Percentiles rank a stretch among this genome's conserved stretches.
These are phyloP conservation scores for Hystrix brachyura DNA, from an alignment of 2,113 vertebrate genomes.

Conservation along the genomic window DNA sequence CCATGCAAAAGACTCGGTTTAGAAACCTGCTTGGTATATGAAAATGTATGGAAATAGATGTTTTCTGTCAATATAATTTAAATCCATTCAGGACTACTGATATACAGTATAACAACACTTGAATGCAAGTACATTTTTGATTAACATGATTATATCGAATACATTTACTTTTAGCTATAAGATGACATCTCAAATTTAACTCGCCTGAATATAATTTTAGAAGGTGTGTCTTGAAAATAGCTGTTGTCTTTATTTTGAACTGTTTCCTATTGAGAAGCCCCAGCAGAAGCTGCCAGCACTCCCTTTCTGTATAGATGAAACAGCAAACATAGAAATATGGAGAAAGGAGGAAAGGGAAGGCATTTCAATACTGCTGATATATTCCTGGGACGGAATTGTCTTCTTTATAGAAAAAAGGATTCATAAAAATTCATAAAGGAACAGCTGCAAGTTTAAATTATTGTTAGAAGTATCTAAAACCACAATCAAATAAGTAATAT, in stretches of 20 bases:
- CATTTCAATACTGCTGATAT: conserved; percentile 4
- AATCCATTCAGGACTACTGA: not conserved
- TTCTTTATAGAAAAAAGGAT: not conserved
- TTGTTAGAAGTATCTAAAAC: conserved; percentile 33
- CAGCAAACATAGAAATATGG: conserved; percentile 22
- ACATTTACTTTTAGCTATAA: conserved; percentile 50
- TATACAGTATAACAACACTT: conserved; percentile 32
- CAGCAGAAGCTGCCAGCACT: not conserved
- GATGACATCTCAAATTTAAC: conserved; percentile 53
- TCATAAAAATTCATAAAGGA: conserved; percentile 63
- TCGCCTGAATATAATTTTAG: conserved; percentile 43
- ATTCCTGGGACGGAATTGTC: conserved; percentile 10
- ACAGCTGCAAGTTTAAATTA: conserved; percentile 54
- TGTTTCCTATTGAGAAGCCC: conserved; percentile 38
- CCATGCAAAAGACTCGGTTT: conserved; percentile 61
- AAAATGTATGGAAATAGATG: conserved; percentile 69
- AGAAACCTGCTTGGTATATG: conserved; percentile 63
- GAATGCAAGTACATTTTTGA: conserved; percentile 66
- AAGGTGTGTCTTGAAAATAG: conserved; percentile 26
- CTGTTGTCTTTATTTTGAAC: conserved; percentile 21
- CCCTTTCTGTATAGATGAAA: conserved; percentile 31
- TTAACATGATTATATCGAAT: conserved; percentile 61
- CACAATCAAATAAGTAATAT: conserved; percentile 7
- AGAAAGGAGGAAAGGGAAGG: not conserved
- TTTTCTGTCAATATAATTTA: conserved; percentile 78